These are phyloP conservation scores for Nomada hirtipes DNA, from an alignment of 2,888 invertebrate genomes.

Conservation along the genomic window DNA sequence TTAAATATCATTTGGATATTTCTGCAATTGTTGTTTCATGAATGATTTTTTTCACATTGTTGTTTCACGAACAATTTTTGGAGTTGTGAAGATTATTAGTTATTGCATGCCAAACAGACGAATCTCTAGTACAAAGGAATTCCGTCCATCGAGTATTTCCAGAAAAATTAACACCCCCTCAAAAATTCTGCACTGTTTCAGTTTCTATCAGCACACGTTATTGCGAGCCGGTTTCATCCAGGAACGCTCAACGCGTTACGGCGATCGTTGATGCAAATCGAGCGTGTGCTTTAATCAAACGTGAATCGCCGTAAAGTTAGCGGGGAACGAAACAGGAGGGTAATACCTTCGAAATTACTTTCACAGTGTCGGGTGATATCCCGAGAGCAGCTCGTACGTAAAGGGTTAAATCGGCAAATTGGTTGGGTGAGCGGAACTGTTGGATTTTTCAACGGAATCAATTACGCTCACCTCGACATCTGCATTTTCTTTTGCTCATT, in stretches of 20 bases:
- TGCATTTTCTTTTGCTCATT: constrained; percentile 31
- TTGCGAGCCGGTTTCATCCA: neutral
- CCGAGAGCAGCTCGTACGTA: neutral
- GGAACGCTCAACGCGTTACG: neutral
- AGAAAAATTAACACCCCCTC: neutral
- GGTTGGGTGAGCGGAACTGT: constrained; percentile 10
- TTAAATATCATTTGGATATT: neutral
- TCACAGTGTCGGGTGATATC: neutral
- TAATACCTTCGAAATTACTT: constrained; percentile 26
- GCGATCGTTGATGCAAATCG: constrained; percentile 4
- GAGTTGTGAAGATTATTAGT: no score
- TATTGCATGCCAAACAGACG: no score
- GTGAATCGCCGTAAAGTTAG: constrained; percentile 16
- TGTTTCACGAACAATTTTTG: no score
- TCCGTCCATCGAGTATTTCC: no score
- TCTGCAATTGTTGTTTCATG: no score
- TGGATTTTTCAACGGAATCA: constrained; percentile 10
- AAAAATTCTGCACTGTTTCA: neutral
- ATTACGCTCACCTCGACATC: constrained; percentile 14
- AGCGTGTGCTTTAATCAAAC: constrained; percentile 19
- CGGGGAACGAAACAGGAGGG: neutral
- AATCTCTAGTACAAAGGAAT: neutral
- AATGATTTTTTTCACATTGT: no score
- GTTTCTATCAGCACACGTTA: neutral
- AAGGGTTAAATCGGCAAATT: constrained; percentile 27